Evolutionary conservation across 2,113 vertebrate genomes (phyloP), one percentile per base, ranked within the genome.

Genomic region (Chamaea fasciata): DNA sequence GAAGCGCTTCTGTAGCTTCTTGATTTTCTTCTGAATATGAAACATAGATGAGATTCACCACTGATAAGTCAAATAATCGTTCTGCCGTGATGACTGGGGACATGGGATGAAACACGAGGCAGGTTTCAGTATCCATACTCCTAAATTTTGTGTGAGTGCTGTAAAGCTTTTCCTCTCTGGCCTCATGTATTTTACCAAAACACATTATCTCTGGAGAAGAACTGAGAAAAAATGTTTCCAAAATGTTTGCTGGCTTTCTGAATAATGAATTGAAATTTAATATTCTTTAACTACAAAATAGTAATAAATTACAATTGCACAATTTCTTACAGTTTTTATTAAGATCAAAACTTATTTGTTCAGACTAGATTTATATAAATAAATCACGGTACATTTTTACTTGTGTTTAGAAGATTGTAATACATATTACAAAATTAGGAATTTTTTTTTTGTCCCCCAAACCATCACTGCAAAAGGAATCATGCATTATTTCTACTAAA

Each of bases 401-500:
- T 97, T 94, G 96, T 98, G 95, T 98, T 98, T 97, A 96, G 95
- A 96, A 97, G 94, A 97, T 98, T 97, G 95, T 97, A 97, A 98
- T 98, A 97, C 89, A 88, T 95, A 90, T 97, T 97, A 98, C 98
- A 98, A 97, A 95, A 97, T 96, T 97, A 98, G 96, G 96, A 96
- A 95, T 90, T 70, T 15, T 81, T 70, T 15, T 85, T 91, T 96
- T 82, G 83, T 93, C 96, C 96, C 96, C 97, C 97, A 88, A 93
- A 97, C 94, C 94, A 83, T 92, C 93, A 97, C 95, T 94, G 97
- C 28, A 1, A 97, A 98, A 98, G 97, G 69, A 98, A 97, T 98
- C 98, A 99, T 99, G 99, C 98, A 98, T 97, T 98, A 98, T 96
- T 96, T 98, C 95, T 97, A 97, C 90, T 75, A 90, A 96, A 95